Evolutionary conservation across 1,140 invertebrate species (phyloP).

Genomic region (Trissolcus basalis): DNA sequence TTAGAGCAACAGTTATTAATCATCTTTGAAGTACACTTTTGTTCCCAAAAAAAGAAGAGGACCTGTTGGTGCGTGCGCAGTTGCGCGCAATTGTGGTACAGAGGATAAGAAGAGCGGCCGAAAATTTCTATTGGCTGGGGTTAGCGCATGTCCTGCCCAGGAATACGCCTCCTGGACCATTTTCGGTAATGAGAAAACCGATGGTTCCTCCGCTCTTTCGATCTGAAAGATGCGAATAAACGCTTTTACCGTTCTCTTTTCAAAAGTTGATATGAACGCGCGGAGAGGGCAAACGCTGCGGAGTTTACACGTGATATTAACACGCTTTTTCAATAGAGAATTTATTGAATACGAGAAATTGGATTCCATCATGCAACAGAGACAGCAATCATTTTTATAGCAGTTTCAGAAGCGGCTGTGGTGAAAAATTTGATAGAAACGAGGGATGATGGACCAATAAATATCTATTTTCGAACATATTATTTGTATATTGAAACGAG

Average conservation of each 20-base stretch:
- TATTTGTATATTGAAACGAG: too few relatives aligned
- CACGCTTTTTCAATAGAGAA: neutral
- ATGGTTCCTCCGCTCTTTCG: slow-evolving; percentile 43
- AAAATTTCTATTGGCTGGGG: slow-evolving; percentile 41
- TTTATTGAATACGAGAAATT: neutral
- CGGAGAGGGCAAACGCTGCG: neutral
- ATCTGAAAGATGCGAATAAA: slow-evolving; percentile 40
- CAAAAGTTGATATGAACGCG: slow-evolving; percentile 26
- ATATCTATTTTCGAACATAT: neutral
- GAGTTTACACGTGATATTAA: slow-evolving; percentile 1
- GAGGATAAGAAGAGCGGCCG: slow-evolving; percentile 28
- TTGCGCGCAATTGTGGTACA: slow-evolving; percentile 17
- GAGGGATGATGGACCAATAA: too few relatives aligned
- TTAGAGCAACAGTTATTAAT: slow-evolving; percentile 46
- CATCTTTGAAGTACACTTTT: slow-evolving; percentile 46
- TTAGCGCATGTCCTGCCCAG: slow-evolving; percentile 46
- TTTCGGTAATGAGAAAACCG: slow-evolving; percentile 33
- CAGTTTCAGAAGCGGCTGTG: too few relatives aligned
- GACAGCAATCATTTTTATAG: too few relatives aligned
- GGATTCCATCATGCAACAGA: too few relatives aligned
- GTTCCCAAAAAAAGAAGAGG: slow-evolving; percentile 24
- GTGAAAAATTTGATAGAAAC: too few relatives aligned
- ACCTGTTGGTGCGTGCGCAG: slow-evolving; percentile 13
- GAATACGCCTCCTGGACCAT: slow-evolving; percentile 48
- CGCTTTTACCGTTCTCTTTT: slow-evolving; percentile 33